These are phyloP conservation scores for Trachelipus rathkii DNA, from an alignment of 1,140 invertebrate genomes.

Conservation along the genomic window DNA sequence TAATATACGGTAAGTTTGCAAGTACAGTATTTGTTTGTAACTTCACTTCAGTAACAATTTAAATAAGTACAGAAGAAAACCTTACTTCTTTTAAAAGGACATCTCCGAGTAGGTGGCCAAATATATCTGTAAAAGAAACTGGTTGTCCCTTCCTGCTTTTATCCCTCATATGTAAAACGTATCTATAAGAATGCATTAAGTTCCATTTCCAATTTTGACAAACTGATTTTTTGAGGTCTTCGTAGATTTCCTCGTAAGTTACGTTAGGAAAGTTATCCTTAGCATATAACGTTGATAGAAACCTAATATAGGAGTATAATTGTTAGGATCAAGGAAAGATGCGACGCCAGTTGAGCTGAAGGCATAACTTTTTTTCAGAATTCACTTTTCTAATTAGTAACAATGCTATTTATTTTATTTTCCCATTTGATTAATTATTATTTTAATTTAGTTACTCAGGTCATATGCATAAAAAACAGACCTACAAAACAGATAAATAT, in stretches of 20 bases:
- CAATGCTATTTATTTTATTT: no score
- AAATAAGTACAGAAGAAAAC: background rate
- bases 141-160: conserved; percentile 53
- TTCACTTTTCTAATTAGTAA: no score
- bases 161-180: conserved; percentile 50
- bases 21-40: no score
- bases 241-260: conserved; percentile 49
- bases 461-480: no score
- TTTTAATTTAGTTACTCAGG: no score
- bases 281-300: conserved; percentile 50
- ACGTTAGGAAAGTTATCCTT: conserved; percentile 49
- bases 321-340: conserved; percentile 7
- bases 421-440: no score
- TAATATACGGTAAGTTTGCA: no score
- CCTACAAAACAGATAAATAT: no score
- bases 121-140: conserved; percentile 56
- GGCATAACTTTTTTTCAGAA: no score
- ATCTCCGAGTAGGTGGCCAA: conserved; percentile 55
- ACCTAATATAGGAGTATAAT: conserved; percentile 24
- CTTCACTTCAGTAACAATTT: no score
- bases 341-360: no score
- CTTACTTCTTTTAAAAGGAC: conserved; percentile 53
- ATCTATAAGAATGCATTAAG: conserved; percentile 49
- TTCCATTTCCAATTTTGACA: conserved; percentile 48
- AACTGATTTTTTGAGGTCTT: conserved; percentile 52